A percentile compares a stretch with the other conserved stretches of the same genome.
Evolutionary conservation across 2,888 invertebrate species (phyloP).

Genomic region (Gastracanthus pulcherrimus): DNA sequence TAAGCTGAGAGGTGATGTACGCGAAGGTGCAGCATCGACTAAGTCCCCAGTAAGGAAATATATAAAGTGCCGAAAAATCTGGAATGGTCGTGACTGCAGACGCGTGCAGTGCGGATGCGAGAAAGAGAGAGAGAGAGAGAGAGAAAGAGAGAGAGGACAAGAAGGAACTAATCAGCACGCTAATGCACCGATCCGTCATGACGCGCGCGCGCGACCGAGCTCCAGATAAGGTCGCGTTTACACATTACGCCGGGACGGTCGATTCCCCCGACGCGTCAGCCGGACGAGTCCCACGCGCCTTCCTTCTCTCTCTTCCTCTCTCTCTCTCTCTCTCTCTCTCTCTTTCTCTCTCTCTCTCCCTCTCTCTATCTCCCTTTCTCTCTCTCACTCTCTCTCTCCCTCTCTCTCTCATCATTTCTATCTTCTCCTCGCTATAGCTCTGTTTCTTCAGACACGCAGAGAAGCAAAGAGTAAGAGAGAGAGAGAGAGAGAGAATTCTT

Average conservation of each 20-base stretch:
- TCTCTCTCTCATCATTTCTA: too few relatives aligned
- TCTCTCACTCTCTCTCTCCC: slow-evolving; percentile 30
- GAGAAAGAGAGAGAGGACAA: slow-evolving; percentile 19
- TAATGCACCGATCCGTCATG: slow-evolving; percentile 75
- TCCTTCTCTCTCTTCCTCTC: slow-evolving; percentile 30
- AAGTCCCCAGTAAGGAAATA: not conserved
- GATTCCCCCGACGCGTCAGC: slow-evolving; percentile 19
- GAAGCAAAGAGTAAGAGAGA: slow-evolving; percentile 54
- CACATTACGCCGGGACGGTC: slow-evolving; percentile 48
- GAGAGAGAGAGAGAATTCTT: slow-evolving; percentile 51
- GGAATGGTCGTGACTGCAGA: too few relatives aligned
- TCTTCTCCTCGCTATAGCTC: too few relatives aligned
- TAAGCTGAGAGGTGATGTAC: too few relatives aligned
- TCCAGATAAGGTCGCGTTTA: slow-evolving; percentile 61
- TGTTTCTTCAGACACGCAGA: slow-evolving; percentile 38
- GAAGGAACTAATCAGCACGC: slow-evolving; percentile 68
- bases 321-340: slow-evolving; percentile 3
- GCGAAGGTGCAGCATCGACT: too few relatives aligned
- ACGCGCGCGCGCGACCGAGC: slow-evolving; percentile 64
- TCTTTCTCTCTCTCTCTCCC: not conserved
- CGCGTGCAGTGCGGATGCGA: not conserved
- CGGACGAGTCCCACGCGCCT: slow-evolving; percentile 48
- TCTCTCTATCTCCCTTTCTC: slow-evolving; percentile 35
- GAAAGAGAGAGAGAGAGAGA: not conserved
- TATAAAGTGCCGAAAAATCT: slow-evolving; percentile 6